These are phyloP conservation scores for Ypsolopha scabrella DNA, from an alignment of 2,888 invertebrate genomes.

Conservation along the genomic window DNA sequence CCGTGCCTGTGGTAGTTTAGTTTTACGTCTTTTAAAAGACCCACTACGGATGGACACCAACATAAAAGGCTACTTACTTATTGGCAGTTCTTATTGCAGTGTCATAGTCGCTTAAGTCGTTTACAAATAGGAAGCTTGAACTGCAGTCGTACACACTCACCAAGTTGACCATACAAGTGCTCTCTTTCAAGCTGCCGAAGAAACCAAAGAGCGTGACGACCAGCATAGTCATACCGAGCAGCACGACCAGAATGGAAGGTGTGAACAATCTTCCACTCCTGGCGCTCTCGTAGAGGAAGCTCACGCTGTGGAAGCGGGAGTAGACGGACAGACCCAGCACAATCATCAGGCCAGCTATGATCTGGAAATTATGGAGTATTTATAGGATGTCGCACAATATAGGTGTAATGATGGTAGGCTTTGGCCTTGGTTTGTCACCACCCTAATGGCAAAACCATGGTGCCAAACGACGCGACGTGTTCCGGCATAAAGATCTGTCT, in stretches of 20 bases:
- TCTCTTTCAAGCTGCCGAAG: constrained; percentile 84
- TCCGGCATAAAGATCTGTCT: too few species aligned
- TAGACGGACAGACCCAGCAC: constrained; percentile 55
- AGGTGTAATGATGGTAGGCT: too few species aligned
- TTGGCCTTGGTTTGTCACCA: too few species aligned
- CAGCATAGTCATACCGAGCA: constrained; percentile 79
- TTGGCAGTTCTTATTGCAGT: too few species aligned
- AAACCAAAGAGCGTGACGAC: constrained; percentile 86
- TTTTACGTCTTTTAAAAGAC: too few species aligned
- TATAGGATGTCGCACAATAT: too few species aligned
- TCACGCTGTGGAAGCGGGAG: constrained; percentile 46
- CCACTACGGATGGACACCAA: too few species aligned
- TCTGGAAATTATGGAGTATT: constrained; percentile 24
- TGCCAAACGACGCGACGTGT: too few species aligned
- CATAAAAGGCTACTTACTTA: too few species aligned
- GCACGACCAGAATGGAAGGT: constrained; percentile 81
- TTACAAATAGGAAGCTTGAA: background rate
- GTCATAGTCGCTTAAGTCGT: too few species aligned
- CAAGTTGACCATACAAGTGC: constrained; percentile 76
- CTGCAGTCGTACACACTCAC: constrained; percentile 36
- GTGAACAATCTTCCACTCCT: constrained; percentile 70
- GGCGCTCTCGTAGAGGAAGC: constrained; percentile 42
- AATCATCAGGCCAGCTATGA: constrained; percentile 47
- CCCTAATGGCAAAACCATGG: too few species aligned
- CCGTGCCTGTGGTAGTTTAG: too few species aligned